These are phyloP conservation scores for Cylas formicarius DNA, from an alignment of 1,140 invertebrate species.

Conservation along the genomic window DNA sequence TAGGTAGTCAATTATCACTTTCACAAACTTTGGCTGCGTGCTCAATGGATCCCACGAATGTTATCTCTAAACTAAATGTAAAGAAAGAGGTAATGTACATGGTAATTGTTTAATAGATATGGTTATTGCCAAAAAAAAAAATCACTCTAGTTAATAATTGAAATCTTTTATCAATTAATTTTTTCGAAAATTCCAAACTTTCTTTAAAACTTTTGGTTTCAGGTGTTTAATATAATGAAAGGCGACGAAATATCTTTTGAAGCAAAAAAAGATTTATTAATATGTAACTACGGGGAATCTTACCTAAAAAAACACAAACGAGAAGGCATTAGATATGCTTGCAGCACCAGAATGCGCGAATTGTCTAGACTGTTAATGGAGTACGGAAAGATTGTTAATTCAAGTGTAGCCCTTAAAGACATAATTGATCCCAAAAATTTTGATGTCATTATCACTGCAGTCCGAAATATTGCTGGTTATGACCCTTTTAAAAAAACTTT, in stretches of 20 bases:
- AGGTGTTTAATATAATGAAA: constrained; percentile 21
- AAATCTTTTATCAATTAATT: too few relatives aligned
- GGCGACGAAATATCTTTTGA: constrained; percentile 21
- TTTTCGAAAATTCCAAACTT: too few relatives aligned
- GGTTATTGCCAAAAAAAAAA: too few relatives aligned
- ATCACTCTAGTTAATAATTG: too few relatives aligned
- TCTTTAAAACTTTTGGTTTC: too few relatives aligned
- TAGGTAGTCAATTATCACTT: too few relatives aligned
- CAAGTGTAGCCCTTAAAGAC: constrained; percentile 16
- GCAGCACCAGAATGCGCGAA: constrained; percentile 22
- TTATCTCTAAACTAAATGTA: too few relatives aligned
- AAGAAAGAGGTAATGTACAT: too few relatives aligned
- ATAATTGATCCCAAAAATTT: constrained; percentile 22
- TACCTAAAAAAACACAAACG: constrained; percentile 25
- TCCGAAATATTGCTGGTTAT: constrained; percentile 16
- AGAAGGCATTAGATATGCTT: constrained; percentile 15
- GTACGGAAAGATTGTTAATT: constrained; percentile 15
- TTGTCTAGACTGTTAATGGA: constrained; percentile 18
- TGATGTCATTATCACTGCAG: constrained; percentile 16
- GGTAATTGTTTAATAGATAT: too few relatives aligned
- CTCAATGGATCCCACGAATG: too few relatives aligned
- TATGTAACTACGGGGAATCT: constrained; percentile 20
- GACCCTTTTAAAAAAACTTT: constrained; percentile 18
- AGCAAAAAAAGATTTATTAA: constrained; percentile 25
- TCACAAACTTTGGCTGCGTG: too few relatives aligned